Conservation (phyloP, 2,888 invertebrate species). For the Mimumesa dahlbomi region DNA sequence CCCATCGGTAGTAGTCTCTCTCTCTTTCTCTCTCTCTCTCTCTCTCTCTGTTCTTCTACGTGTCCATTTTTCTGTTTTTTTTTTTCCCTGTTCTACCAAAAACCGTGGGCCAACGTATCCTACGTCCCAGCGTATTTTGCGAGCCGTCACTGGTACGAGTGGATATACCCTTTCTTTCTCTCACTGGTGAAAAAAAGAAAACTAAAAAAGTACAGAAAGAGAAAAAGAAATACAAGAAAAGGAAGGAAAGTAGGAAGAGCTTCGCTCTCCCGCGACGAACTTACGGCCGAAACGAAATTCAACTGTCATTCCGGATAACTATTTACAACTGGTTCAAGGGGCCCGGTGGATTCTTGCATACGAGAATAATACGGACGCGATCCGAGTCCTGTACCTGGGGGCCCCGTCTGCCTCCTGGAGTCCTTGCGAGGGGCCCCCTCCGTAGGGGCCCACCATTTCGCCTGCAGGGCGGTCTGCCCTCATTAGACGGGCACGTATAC, state of each 20-base stretch:
- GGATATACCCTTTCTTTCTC: not conserved
- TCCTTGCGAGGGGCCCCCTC: slow-evolving; percentile 22
- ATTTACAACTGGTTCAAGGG: slow-evolving; percentile 70
- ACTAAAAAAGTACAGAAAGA: slow-evolving; percentile 5
- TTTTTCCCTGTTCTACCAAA: not conserved
- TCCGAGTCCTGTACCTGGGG: slow-evolving; percentile 19
- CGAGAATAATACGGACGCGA: slow-evolving; percentile 49
- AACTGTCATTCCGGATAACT: slow-evolving; percentile 76
- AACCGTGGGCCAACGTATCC: slow-evolving; percentile 13
- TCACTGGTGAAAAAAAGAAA: not conserved
- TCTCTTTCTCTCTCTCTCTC: not conserved
- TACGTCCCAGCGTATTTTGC: slow-evolving; percentile 43
- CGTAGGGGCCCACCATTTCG: slow-evolving; percentile 46
- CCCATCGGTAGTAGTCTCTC: too few relatives aligned
- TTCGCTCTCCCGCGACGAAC: slow-evolving; percentile 60
- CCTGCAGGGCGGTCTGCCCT: slow-evolving; percentile 70
- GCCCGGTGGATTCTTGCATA: slow-evolving; percentile 69
- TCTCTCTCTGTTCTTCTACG: slow-evolving; percentile 4
- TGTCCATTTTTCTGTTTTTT: slow-evolving; percentile 3
- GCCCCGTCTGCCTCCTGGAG: slow-evolving; percentile 9
- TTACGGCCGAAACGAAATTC: slow-evolving; percentile 68
- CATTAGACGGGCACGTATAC: slow-evolving; percentile 56
- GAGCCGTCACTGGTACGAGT: slow-evolving; percentile 43
- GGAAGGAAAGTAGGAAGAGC: slow-evolving; percentile 12
- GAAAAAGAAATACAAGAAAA: slow-evolving; percentile 13